These are phyloP conservation scores for Sphaeridia pumilis DNA, from an alignment of 2,888 invertebrate species.

Conservation along the genomic window DNA sequence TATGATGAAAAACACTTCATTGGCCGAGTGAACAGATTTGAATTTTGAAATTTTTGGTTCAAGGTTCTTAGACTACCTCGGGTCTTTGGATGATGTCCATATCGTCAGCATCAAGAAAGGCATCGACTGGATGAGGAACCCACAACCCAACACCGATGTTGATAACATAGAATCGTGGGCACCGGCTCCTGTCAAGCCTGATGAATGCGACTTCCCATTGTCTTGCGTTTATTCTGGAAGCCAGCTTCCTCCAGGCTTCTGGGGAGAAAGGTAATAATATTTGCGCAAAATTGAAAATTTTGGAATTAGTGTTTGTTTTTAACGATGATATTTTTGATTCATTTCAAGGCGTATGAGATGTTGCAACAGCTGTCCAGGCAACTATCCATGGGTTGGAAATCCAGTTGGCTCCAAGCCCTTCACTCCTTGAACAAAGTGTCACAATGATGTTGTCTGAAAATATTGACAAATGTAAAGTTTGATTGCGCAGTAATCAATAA, in stretches of 20 bases:
- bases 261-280: not conserved
- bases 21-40: not conserved
- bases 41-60: not conserved
- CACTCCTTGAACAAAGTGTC: too few relatives aligned
- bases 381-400: too few relatives aligned
- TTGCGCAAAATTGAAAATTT: not conserved
- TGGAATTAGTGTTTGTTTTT: too few relatives aligned
- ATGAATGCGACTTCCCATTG: not conserved
- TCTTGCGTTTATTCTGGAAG: not conserved
- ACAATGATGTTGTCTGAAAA: too few relatives aligned
- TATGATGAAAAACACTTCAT: conserved; percentile 3
- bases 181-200: not conserved
- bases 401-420: too few relatives aligned
- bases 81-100: not conserved
- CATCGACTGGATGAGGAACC: not conserved
- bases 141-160: not conserved
- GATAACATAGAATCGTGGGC: not conserved
- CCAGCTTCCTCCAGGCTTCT: not conserved
- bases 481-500: too few relatives aligned
- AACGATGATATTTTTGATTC: too few relatives aligned
- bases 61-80: not conserved
- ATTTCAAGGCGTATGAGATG: too few relatives aligned
- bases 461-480: too few relatives aligned
- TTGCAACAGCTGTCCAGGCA: too few relatives aligned
- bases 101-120: not conserved